These are phyloP conservation scores for Poecilia gillii DNA, from an alignment of 2,797 vertebrate species.

Conservation along the genomic window DNA sequence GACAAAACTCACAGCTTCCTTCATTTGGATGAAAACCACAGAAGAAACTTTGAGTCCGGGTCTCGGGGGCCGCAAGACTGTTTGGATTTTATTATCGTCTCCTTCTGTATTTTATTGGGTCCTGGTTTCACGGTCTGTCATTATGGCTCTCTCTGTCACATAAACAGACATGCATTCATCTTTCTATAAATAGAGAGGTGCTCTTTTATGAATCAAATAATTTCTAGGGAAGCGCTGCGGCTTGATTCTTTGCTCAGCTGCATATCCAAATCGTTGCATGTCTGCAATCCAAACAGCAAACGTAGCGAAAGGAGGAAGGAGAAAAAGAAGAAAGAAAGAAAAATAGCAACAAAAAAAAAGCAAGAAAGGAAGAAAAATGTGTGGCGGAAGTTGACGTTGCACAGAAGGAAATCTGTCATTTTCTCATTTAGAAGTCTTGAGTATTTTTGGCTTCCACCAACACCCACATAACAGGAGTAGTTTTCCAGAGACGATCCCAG, in stretches of 20 bases:
- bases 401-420: slow-evolving; percentile 14
- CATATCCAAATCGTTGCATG: background rate
- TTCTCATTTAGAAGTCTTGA: background rate
- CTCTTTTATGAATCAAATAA: slow-evolving; percentile 29
- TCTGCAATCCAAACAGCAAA: background rate
- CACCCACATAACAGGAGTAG: slow-evolving; percentile 7
- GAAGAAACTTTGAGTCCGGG: background rate
- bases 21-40: slow-evolving; percentile 32
- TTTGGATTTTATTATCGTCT: slow-evolving; percentile 26
- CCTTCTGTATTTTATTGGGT: slow-evolving; percentile 58
- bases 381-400: background rate
- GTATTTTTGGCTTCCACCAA: slow-evolving; percentile 21
- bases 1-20: slow-evolving; percentile 26
- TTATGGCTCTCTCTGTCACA: slow-evolving; percentile 46
- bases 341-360: background rate
- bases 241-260: slow-evolving; percentile 11
- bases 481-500: slow-evolving; percentile 57
- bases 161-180: slow-evolving; percentile 31
- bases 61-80: slow-evolving; percentile 9
- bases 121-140: slow-evolving; percentile 51
- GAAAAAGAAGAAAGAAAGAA: background rate
- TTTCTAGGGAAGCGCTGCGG: background rate
- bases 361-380: background rate
- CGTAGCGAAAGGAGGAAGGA: background rate
- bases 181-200: slow-evolving; percentile 34